phyloP scores from a whole-genome alignment of 1,140 invertebrate species.

The Tetramorium simillimum region DNA sequence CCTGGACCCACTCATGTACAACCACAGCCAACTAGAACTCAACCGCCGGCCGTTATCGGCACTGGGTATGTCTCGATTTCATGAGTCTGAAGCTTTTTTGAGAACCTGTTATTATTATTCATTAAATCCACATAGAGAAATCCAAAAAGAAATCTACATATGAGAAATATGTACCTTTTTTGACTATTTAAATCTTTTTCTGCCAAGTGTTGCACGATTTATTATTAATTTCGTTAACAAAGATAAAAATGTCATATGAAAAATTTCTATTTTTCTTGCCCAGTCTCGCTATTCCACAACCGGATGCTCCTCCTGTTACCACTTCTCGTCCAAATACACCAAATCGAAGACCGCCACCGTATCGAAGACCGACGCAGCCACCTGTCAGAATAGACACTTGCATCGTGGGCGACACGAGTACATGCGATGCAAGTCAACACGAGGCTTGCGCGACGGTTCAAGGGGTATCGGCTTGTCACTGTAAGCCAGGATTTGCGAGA shows the following conservation, averaged over 20 bases:
- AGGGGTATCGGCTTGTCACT: conserved; percentile 96
- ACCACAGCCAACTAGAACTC: conserved; percentile 79
- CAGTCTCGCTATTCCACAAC: conserved; percentile 81
- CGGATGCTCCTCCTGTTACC: conserved; percentile 67
- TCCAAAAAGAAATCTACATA: not conserved
- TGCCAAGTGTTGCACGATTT: not conserved
- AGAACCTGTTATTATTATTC: not conserved
- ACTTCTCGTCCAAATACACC: conserved; percentile 71
- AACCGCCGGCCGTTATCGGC: conserved; percentile 77
- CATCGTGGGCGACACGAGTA: conserved; percentile 96
- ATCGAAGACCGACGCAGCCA: conserved; percentile 87
- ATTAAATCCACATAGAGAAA: too few relatives aligned
- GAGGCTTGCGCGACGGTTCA: conserved; percentile 95
- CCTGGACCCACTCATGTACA: conserved; percentile 66
- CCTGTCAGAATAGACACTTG: conserved; percentile 96
- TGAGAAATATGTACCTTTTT: not conserved
- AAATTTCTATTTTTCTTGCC: not conserved
- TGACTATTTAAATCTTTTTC: not conserved
- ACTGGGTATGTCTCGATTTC: conserved; percentile 84
- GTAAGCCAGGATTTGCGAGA: conserved; percentile 93
- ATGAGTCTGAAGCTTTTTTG: not conserved
- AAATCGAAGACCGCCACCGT: conserved; percentile 81
- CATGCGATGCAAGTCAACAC: conserved; percentile 94
- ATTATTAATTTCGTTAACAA: not conserved
- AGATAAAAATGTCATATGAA: not conserved